These are phyloP conservation scores for Sphinx pinastri DNA, from an alignment of 2,888 invertebrate genomes.

Conservation along the genomic window DNA sequence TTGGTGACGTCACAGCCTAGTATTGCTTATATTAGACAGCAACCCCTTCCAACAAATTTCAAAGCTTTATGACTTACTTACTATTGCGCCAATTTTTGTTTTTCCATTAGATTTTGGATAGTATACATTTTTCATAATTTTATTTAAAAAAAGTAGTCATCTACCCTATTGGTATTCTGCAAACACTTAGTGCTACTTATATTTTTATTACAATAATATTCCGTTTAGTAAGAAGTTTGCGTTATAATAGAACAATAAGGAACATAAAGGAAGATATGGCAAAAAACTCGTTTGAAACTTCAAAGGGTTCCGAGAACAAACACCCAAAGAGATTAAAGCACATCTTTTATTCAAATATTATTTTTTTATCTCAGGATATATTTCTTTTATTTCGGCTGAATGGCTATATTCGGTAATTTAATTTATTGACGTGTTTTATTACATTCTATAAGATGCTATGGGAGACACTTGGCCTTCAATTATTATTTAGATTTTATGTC, in stretches of 20 bases:
- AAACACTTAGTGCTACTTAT: background rate
- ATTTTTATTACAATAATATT: background rate
- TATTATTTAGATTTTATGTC: no score
- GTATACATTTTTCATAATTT: no score
- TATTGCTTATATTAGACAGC: no score
- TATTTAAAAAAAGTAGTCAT: no score
- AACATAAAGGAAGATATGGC: background rate
- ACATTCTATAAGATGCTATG: no score
- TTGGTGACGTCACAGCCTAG: no score
- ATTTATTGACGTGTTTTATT: background rate
- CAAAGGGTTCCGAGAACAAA: constrained; percentile 12
- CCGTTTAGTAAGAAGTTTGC: background rate
- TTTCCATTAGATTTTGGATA: no score
- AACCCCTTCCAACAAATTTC: no score
- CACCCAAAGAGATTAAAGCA: constrained; percentile 20
- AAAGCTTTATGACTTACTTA: no score
- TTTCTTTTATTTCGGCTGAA: background rate
- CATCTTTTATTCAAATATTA: constrained; percentile 23
- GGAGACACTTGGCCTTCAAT: no score
- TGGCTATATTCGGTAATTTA: background rate
- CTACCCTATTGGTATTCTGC: no score
- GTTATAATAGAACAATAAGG: background rate
- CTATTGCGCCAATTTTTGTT: no score
- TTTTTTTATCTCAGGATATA: constrained; percentile 7
- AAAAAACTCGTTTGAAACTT: constrained; percentile 13